Conservation (phyloP, 2,113 vertebrate species). For the Anoura caudifer region DNA sequence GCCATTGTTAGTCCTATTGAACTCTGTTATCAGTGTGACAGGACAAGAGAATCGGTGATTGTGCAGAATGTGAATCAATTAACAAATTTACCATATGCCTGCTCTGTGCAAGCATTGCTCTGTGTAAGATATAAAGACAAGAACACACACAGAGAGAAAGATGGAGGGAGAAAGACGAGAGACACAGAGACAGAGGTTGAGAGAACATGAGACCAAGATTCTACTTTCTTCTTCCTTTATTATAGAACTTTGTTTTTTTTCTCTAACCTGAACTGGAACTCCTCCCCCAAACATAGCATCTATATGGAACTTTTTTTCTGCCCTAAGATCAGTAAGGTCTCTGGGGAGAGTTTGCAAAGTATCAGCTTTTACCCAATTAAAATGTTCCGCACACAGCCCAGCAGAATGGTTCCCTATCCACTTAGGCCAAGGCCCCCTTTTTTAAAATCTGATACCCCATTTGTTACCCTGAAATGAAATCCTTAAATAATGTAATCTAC, state of each 20-base stretch:
- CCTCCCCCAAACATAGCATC: not conserved
- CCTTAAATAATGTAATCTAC: not conserved
- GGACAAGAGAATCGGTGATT: not conserved
- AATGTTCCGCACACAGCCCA: not conserved
- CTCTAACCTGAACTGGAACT: not conserved
- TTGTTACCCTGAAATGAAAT: conserved; percentile 39
- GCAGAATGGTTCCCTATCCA: not conserved
- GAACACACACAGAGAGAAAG: too few species aligned
- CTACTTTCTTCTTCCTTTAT: not conserved
- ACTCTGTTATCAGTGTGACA: not conserved
- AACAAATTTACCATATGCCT: not conserved
- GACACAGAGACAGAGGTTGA: not conserved
- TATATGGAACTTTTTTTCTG: not conserved
- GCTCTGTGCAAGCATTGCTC: not conserved
- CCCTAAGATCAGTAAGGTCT: not conserved
- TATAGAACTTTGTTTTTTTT: not conserved
- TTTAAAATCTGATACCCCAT: not conserved
- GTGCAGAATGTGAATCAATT: conserved; percentile 48
- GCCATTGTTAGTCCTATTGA: conserved; percentile 38
- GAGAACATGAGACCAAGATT: not conserved
- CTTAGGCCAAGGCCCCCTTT: not conserved
- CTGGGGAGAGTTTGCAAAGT: not conserved
- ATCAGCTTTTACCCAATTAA: conserved; percentile 25
- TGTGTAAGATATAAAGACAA: not conserved
- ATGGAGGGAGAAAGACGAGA: not conserved